Evolutionary conservation across 2,888 invertebrate genomes (phyloP).

Genomic region (Holacanthella duospinosa): DNA sequence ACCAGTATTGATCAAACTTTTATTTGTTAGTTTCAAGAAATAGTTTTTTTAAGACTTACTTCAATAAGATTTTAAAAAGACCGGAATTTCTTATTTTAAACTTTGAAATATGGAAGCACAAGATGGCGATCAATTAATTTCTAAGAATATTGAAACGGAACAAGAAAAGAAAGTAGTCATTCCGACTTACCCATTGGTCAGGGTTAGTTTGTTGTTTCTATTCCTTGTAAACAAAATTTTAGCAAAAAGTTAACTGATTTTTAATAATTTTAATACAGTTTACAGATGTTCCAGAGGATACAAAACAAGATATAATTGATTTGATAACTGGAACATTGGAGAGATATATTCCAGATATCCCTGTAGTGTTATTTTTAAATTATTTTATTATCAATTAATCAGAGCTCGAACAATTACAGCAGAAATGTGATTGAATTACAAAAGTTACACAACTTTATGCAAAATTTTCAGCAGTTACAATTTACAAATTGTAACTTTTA

Average conservation of each 20-base stretch:
- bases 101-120: not conserved
- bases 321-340: slow-evolving; percentile 30
- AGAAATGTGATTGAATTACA: no score
- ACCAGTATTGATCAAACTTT: no score
- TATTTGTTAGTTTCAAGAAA: no score
- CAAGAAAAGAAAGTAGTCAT: slow-evolving; percentile 1
- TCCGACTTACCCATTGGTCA: slow-evolving; percentile 27
- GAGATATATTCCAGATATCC: slow-evolving; percentile 23
- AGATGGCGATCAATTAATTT: not conserved
- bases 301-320: slow-evolving; percentile 31
- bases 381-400: no score
- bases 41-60: no score
- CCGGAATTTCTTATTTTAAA: no score
- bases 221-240: not conserved
- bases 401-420: no score
- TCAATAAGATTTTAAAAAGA: no score
- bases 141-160: not conserved
- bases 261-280: slow-evolving; percentile 15
- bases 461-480: no score
- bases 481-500: no score
- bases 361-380: no score
- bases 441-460: no score
- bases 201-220: slow-evolving; percentile 18
- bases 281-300: slow-evolving; percentile 33
- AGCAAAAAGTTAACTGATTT: not conserved